Conservation (phyloP, 2,888 invertebrate genomes). For the Archips xylosteana region DNA sequence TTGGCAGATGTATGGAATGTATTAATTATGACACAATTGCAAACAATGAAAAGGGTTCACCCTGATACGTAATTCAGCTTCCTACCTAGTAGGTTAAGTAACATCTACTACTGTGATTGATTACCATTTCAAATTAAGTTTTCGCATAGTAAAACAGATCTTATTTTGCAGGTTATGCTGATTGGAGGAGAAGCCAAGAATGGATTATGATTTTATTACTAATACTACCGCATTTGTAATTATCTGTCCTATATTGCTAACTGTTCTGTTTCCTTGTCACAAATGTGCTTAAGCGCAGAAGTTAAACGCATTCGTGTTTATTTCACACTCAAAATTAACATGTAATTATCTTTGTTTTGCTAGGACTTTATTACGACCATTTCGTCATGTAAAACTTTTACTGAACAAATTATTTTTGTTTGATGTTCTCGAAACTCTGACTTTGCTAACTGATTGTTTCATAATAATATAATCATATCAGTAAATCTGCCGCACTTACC, state of each 20-base stretch:
- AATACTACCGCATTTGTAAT: slow-evolving; percentile 57
- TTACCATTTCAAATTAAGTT: too few species aligned
- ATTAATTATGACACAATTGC: too few species aligned
- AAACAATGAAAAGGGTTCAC: too few species aligned
- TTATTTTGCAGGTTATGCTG: slow-evolving; percentile 67
- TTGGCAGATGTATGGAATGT: too few species aligned
- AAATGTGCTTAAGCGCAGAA: neutral
- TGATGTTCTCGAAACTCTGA: neutral
- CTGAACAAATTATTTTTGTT: neutral
- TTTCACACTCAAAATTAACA: neutral
- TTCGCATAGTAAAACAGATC: slow-evolving; percentile 32
- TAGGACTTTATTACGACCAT: neutral
- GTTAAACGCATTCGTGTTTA: too few species aligned
- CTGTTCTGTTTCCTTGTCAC: slow-evolving; percentile 49
- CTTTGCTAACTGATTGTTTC: neutral
- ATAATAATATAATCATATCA: neutral
- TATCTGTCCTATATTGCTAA: slow-evolving; percentile 31
- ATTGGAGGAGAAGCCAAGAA: slow-evolving; percentile 68
- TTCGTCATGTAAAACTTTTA: neutral
- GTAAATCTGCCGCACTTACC: neutral
- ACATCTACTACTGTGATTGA: too few species aligned
- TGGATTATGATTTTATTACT: slow-evolving; percentile 58
- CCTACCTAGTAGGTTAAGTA: too few species aligned
- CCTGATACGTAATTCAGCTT: too few species aligned
- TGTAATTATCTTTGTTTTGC: neutral